A percentile compares a stretch with the other conserved stretches of the same genome.
Evolutionary conservation across 2,113 vertebrate species (phyloP).

Genomic region (Callopanchax toddi): DNA sequence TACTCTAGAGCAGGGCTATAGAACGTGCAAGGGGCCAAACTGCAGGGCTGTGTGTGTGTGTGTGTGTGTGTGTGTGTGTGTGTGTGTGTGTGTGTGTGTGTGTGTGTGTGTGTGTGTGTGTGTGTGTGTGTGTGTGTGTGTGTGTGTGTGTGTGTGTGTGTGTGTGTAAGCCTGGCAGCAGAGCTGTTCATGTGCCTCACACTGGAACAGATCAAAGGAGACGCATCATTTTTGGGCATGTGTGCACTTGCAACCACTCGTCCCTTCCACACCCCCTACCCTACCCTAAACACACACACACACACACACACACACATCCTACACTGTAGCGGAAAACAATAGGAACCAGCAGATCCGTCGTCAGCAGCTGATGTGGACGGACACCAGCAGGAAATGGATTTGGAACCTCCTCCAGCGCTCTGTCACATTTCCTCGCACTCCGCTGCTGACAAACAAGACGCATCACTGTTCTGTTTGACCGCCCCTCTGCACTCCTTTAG

Average conservation of each 20-base stretch:
- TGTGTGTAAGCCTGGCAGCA: slow-evolving; percentile 47
- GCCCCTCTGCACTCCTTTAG: slow-evolving; percentile 41
- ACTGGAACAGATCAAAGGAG: slow-evolving; percentile 76
- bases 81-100: slow-evolving; percentile 18
- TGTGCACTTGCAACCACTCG: slow-evolving; percentile 52
- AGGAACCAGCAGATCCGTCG: slow-evolving; percentile 71
- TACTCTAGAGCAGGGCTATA: slow-evolving; percentile 40
- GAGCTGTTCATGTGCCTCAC: slow-evolving; percentile 71
- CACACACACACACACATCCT: neutral
- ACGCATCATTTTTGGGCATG: slow-evolving; percentile 75
- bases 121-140: no score
- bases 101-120: no score
- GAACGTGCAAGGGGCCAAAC: slow-evolving; percentile 70
- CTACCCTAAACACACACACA: slow-evolving; percentile 11
- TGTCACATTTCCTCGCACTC: slow-evolving; percentile 73
- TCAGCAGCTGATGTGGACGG: slow-evolving; percentile 74
- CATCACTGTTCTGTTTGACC: slow-evolving; percentile 62
- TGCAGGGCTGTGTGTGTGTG: slow-evolving; percentile 46
- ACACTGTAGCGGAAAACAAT: slow-evolving; percentile 64
- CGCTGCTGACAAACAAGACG: slow-evolving; percentile 69
- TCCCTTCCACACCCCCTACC: neutral
- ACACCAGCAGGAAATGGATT: slow-evolving; percentile 79
- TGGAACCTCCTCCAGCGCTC: slow-evolving; percentile 75
- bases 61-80: slow-evolving; percentile 24
- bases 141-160: slow-evolving; percentile 7